Conservation (phyloP, 2,888 invertebrate genomes). For the Cerceris ruficornis region DNA sequence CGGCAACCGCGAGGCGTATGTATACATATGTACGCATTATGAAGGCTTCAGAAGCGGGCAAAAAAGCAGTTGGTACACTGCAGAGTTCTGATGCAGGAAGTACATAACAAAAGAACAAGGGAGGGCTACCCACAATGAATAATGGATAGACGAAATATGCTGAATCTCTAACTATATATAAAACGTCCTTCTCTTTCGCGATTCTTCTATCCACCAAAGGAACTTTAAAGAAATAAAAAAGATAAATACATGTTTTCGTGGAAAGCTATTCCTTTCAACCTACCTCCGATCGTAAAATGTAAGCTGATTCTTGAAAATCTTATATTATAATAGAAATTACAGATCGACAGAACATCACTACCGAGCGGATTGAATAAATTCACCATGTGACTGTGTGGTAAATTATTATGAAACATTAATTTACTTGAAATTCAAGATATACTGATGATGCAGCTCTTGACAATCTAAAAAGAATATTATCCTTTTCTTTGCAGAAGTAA, state of each 20-base stretch:
- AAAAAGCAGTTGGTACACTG: slow-evolving; percentile 55
- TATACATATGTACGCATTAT: slow-evolving; percentile 56
- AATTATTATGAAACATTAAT: no score
- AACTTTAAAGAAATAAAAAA: slow-evolving; percentile 26
- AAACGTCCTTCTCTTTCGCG: slow-evolving; percentile 47
- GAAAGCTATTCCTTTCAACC: slow-evolving; percentile 53
- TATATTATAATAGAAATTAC: no score
- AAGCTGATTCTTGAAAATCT: background rate
- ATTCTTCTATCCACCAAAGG: slow-evolving; percentile 34
- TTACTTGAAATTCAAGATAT: no score
- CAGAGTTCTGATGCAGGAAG: slow-evolving; percentile 62
- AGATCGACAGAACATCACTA: no score
- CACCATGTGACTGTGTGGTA: no score
- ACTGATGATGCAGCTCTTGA: no score
- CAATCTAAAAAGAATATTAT: no score
- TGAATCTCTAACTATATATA: slow-evolving; percentile 72
- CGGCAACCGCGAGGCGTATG: slow-evolving; percentile 35
- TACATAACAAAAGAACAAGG: slow-evolving; percentile 75
- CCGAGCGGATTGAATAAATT: no score
- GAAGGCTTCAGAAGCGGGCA: slow-evolving; percentile 45
- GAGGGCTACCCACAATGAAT: slow-evolving; percentile 74
- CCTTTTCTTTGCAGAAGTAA: no score
- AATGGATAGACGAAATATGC: slow-evolving; percentile 76
- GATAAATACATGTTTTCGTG: slow-evolving; percentile 43
- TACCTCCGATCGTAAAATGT: background rate